Percentiles rank a stretch among this genome's conserved stretches.
phyloP scores from a whole-genome alignment of 2,797 vertebrate species.

The Poecilia wingei region DNA sequence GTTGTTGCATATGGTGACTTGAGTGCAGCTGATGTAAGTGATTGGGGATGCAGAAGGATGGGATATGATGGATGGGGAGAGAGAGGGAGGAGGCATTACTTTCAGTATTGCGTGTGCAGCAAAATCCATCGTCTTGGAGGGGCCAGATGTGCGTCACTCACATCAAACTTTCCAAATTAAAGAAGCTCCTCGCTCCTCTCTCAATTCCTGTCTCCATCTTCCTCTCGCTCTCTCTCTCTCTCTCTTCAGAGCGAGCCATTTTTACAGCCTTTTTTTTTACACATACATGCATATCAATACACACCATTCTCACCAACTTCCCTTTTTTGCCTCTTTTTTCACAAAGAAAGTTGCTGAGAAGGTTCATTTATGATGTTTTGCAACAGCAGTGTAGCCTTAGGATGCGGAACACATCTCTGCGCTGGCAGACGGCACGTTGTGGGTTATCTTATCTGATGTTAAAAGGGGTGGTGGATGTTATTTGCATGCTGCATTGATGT shows the following conservation, averaged over 20 bases:
- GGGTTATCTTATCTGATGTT: conserved; percentile 76
- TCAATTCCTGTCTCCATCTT: conserved; percentile 64
- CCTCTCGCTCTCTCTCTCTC: conserved; percentile 39
- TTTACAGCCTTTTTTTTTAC: conserved; percentile 5
- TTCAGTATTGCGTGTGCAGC: conserved; percentile 68
- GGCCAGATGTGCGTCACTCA: conserved; percentile 70
- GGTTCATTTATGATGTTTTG: conserved; percentile 66
- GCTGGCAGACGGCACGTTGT: conserved; percentile 53
- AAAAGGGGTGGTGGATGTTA: conserved; percentile 76
- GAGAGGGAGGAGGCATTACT: conserved; percentile 49
- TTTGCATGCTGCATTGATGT: conserved; percentile 79
- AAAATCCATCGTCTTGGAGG: conserved; percentile 61
- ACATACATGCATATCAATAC: conserved; percentile 7
- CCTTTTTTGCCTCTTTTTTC: conserved; percentile 35
- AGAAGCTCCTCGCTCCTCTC: conserved; percentile 61
- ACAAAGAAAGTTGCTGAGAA: conserved; percentile 58
- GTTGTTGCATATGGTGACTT: conserved; percentile 25
- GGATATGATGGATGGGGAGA: conserved; percentile 30
- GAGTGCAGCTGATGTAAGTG: conserved; percentile 26
- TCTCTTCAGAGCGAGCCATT: conserved; percentile 45
- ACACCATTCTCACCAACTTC: conserved; percentile 16
- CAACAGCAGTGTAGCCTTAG: conserved; percentile 61
- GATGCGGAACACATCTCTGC: conserved; percentile 65
- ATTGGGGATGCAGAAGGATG: conserved; percentile 17
- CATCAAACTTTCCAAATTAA: conserved; percentile 80